Conservation (phyloP, 2,888 invertebrate genomes). For the Mechanitis messenoides region DNA sequence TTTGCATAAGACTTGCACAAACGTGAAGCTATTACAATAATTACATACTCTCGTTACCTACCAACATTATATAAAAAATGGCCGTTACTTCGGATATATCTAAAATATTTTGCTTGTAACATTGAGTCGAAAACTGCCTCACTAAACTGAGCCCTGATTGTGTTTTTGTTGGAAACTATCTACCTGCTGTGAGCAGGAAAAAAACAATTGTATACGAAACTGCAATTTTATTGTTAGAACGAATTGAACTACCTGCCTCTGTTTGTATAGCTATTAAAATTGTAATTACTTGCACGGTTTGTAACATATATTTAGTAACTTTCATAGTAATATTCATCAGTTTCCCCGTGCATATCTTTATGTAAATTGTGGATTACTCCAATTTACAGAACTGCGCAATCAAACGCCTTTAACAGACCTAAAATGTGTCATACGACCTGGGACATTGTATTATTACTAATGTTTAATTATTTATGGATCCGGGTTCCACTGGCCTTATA, state of each 20-base stretch:
- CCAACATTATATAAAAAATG: conserved; percentile 21
- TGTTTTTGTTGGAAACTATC: conserved; percentile 1
- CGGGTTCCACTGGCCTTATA: conserved; percentile 48
- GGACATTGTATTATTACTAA: conserved; percentile 36
- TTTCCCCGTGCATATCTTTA: conserved; percentile 31
- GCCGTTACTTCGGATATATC: conserved; percentile 29
- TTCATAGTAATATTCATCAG: conserved; percentile 23
- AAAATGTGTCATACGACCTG: conserved; percentile 39
- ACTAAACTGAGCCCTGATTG: background rate
- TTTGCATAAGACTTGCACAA: conserved; percentile 70
- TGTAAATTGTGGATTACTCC: conserved; percentile 33
- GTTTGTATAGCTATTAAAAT: background rate
- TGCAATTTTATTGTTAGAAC: conserved; percentile 18
- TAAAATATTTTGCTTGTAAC: conserved; percentile 10
- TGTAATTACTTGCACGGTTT: conserved; percentile 1
- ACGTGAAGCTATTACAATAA: conserved; percentile 56
- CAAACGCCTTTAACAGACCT: conserved; percentile 45
- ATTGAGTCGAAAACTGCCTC: background rate
- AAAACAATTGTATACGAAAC: conserved; percentile 14
- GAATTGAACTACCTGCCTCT: conserved; percentile 17
- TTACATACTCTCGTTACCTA: conserved; percentile 36
- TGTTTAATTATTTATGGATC: conserved; percentile 43
- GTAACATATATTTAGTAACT: conserved; percentile 12
- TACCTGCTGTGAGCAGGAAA: conserved; percentile 13
- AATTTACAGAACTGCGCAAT: conserved; percentile 50